Evolutionary conservation across 2,888 invertebrate genomes (phyloP), one percentile per base, ranked within the genome.

Genomic region (Polymixis lichenea): DNA sequence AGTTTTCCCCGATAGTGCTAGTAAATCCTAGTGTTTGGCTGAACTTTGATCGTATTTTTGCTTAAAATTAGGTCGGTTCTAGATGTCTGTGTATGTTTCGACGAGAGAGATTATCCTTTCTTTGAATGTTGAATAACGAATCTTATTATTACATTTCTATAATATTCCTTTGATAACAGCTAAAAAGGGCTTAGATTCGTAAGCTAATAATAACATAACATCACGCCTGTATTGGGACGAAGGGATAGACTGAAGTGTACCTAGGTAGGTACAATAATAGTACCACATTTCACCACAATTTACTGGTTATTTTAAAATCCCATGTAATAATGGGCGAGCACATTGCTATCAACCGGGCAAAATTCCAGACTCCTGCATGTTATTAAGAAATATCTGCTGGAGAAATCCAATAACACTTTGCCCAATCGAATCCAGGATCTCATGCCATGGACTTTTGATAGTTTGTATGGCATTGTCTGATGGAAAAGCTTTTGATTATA

Each of bases 21-120:
- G 58, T 79, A 67, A 79, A 84, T 80, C 79, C 71, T 49, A 43
- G 56, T 83, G 78, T 70, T 69, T 58, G 19, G 43, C 8, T n/a
- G 79, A 80, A 83, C 32, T 67, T 65, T 25, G 55, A 62, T 66
- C 66, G 83, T 66, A 66, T 83, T 71, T 83, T 66, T 67, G 28
- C 19, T 60, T 49, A 28, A 17, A 62, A 61, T 56, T 38, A 9
- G 17, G 6, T n/a, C 7, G n/a, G 22, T 60, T 58, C 19, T 62
- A 55, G 13, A 22, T 55, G 22, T 49, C 17, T 60, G 19, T 51
- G 32, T 58, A 15, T 7, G n/a, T 43, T 28, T n/a, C 13, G 22
- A 4, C 38, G 6, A 17, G 7, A 38, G 17, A 25, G 75, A 22
- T 75, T 13, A 73, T 49, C 22, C 17, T 46, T 9, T 38, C 17